Evolutionary conservation across 2,888 invertebrate species (phyloP).

Genomic region (Ormia ochracea): DNA sequence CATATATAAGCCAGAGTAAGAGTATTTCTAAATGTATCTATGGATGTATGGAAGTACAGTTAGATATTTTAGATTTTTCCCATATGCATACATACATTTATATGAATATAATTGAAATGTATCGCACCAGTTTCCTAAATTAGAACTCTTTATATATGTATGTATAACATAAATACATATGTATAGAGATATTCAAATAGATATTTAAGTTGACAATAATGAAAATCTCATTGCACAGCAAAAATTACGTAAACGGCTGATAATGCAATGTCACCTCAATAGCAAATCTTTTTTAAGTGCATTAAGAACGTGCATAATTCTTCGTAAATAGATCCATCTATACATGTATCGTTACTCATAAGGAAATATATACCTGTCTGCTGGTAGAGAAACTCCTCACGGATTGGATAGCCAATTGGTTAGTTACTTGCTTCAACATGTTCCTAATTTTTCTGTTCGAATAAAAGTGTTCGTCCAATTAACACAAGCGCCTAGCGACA

Average conservation of each 20-base stretch:
- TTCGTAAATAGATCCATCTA: no score
- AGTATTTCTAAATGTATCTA: no score
- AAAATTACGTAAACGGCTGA: slow-evolving; percentile 70
- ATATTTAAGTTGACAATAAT: slow-evolving; percentile 1
- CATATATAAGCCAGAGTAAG: no score
- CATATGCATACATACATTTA: no score
- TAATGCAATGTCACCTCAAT: slow-evolving; percentile 56
- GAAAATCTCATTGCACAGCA: slow-evolving; percentile 14
- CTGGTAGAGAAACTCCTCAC: slow-evolving; percentile 80
- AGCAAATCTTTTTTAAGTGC: slow-evolving; percentile 23
- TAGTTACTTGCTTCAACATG: slow-evolving; percentile 82
- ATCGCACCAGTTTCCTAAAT: no score
- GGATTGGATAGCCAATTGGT: slow-evolving; percentile 80
- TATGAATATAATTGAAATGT: no score
- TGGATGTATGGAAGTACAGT: no score
- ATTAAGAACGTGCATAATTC: not conserved
- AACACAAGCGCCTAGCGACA: not conserved
- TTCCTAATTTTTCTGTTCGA: slow-evolving; percentile 67
- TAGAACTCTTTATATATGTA: not conserved
- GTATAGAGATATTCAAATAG: not conserved
- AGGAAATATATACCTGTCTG: slow-evolving; percentile 77
- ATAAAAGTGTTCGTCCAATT: slow-evolving; percentile 14
- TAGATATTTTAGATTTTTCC: no score
- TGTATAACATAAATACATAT: no score
- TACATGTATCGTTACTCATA: not conserved